phyloP scores from a whole-genome alignment of 1,140 invertebrate species.

The Forficula auricularia region DNA sequence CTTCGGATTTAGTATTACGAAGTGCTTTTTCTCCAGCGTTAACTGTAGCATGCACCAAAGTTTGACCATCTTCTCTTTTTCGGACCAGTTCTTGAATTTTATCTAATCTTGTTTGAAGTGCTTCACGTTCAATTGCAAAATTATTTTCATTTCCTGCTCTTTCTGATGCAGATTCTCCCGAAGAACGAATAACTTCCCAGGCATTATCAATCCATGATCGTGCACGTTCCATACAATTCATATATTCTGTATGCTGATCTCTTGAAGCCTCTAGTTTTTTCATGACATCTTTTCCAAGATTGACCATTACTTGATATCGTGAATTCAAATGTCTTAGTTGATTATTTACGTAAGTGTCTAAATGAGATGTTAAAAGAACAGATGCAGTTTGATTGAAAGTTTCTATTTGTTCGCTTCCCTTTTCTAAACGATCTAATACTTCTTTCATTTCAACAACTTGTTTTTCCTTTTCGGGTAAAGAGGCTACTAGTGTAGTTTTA shows the following conservation, averaged over 20 bases:
- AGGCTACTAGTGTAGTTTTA: constrained; percentile 65
- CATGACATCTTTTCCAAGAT: constrained; percentile 78
- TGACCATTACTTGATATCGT: constrained; percentile 74
- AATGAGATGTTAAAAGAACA: constrained; percentile 57
- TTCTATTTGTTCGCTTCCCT: constrained; percentile 69
- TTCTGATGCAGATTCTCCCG: constrained; percentile 56
- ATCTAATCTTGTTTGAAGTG: constrained; percentile 61
- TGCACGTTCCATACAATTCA: constrained; percentile 59
- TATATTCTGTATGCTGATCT: constrained; percentile 73
- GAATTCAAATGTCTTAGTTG: constrained; percentile 80
- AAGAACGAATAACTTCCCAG: constrained; percentile 61
- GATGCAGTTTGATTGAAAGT: constrained; percentile 63
- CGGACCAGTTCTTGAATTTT: constrained; percentile 52
- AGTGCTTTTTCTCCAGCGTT: constrained; percentile 85
- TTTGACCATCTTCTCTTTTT: constrained; percentile 79
- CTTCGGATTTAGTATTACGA: constrained; percentile 71
- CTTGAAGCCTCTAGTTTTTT: constrained; percentile 83
- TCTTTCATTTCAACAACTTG: constrained; percentile 65
- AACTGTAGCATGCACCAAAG: constrained; percentile 70
- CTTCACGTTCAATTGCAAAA: constrained; percentile 30
- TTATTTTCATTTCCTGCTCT: constrained; percentile 37
- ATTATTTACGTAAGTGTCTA: constrained; percentile 81
- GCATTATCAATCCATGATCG: constrained; percentile 76
- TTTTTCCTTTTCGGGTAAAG: constrained; percentile 65
- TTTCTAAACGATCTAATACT: constrained; percentile 53